These are phyloP conservation scores for Falco rusticolus DNA, from an alignment of 2,797 vertebrate genomes.

Conservation along the genomic window DNA sequence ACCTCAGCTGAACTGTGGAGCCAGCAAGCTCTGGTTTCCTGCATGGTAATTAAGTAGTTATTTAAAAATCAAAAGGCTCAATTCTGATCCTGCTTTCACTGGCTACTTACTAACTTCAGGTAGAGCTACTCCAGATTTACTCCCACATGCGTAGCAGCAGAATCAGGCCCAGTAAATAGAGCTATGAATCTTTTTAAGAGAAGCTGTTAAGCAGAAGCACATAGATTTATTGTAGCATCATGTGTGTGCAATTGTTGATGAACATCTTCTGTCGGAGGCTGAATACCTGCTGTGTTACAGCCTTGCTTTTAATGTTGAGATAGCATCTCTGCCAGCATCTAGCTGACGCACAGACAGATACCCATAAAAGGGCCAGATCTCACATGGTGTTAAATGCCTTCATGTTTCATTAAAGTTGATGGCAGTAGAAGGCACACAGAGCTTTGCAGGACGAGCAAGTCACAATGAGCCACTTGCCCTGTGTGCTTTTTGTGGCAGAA, in stretches of 20 bases:
- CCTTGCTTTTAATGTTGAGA: slow-evolving; percentile 59
- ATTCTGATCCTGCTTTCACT: not conserved
- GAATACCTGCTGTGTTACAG: slow-evolving; percentile 68
- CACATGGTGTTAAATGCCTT: slow-evolving; percentile 51
- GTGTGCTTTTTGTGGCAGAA: slow-evolving; percentile 9
- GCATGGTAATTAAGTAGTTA: slow-evolving; percentile 14
- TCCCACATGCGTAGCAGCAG: not conserved
- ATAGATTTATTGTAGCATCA: slow-evolving; percentile 66
- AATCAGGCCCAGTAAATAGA: slow-evolving; percentile 58
- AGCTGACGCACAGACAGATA: slow-evolving; percentile 22
- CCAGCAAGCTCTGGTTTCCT: not conserved
- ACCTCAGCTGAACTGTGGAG: not conserved
- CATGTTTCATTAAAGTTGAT: slow-evolving; percentile 66
- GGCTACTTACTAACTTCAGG: not conserved
- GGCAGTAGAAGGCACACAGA: slow-evolving; percentile 17
- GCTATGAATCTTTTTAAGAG: slow-evolving; percentile 69
- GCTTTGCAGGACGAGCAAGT: not conserved
- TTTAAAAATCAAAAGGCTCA: slow-evolving; percentile 23
- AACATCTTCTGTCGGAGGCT: slow-evolving; percentile 61
- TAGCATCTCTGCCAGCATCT: slow-evolving; percentile 44
- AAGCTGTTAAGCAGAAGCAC: slow-evolving; percentile 58
- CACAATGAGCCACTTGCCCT: not conserved
- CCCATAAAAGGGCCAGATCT: slow-evolving; percentile 54
- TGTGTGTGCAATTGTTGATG: slow-evolving; percentile 65
- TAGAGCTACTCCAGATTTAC: slow-evolving; percentile 28